Conservation (phyloP, 2,888 invertebrate genomes). For the Eucriotettix oculatus region DNA sequence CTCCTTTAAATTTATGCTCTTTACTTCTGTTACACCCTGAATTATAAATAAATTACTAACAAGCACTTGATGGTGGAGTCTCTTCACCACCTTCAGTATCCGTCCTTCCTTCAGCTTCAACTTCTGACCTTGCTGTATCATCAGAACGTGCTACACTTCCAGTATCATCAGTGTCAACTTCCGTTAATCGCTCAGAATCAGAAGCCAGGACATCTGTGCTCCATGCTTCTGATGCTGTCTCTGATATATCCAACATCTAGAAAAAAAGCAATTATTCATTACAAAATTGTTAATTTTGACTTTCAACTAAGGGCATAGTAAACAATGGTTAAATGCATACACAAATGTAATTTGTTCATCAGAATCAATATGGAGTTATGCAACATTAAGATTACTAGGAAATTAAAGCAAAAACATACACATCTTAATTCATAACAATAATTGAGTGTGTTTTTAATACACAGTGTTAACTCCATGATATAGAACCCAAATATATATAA, state of each 20-base stretch:
- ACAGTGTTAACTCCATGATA: no score
- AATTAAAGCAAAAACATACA: neutral
- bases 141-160: constrained; percentile 57
- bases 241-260: constrained; percentile 54
- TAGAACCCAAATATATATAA: no score
- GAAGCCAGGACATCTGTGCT: constrained; percentile 90
- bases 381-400: neutral
- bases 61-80: constrained; percentile 20
- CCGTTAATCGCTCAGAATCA: constrained; percentile 80
- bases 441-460: no score
- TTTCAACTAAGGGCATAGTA: neutral
- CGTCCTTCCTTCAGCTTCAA: constrained; percentile 24
- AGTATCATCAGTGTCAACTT: constrained; percentile 57
- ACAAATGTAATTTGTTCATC: no score
- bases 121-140: constrained; percentile 47
- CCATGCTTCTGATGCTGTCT: constrained; percentile 96
- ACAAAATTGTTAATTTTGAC: constrained; percentile 9
- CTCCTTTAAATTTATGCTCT: no score
- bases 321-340: neutral
- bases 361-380: no score
- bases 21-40: no score
- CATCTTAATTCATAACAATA: no score
- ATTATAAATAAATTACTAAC: neutral
- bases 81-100: constrained; percentile 29
- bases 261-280: neutral